These are phyloP conservation scores for Zonotrichia leucophrys DNA, from an alignment of 2,113 vertebrate species.

Conservation along the genomic window DNA sequence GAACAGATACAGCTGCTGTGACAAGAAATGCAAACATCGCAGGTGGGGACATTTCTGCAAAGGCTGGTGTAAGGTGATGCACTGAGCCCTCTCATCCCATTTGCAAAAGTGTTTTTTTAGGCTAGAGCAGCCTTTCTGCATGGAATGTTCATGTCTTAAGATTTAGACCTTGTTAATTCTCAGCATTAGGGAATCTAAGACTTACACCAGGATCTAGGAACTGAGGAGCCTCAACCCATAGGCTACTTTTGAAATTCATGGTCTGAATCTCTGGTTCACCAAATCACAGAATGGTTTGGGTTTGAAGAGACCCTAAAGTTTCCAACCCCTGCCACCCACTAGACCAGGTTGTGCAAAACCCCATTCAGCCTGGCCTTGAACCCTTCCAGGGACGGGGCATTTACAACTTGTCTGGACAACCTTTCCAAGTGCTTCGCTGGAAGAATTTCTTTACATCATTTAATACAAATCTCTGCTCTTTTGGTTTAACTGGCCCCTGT, in stretches of 20 bases:
- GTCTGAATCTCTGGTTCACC: not conserved
- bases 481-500: not conserved
- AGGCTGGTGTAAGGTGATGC: not conserved
- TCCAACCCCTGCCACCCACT: not conserved
- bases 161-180: not conserved
- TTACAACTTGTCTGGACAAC: not conserved
- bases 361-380: not conserved
- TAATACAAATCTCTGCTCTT: not conserved
- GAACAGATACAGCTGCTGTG: not conserved
- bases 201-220: not conserved
- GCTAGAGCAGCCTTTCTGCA: not conserved
- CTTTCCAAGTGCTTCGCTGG: not conserved
- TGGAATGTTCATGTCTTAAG: not conserved
- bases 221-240: not conserved
- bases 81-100: not conserved
- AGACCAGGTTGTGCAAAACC: not conserved
- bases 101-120: not conserved
- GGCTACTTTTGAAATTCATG: not conserved
- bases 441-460: not conserved
- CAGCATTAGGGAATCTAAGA: not conserved
- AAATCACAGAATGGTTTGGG: not conserved
- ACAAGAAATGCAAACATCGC: not conserved
- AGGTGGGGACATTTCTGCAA: not conserved
- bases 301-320: not conserved
- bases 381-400: not conserved